These are phyloP conservation scores for Drosophila saltans DNA, from an alignment of 1,140 invertebrate genomes.

Conservation along the genomic window DNA sequence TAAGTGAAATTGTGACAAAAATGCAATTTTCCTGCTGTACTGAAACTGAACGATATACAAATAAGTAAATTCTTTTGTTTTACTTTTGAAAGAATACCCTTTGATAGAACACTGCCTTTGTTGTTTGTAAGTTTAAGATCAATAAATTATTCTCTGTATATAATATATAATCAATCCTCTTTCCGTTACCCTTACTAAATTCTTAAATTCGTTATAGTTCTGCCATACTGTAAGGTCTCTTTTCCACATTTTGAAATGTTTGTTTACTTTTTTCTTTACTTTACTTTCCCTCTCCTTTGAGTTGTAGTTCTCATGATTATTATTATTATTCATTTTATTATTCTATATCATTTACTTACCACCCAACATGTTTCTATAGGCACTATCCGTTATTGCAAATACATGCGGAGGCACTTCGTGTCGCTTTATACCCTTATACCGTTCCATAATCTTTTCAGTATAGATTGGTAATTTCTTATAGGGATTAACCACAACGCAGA, in stretches of 20 bases:
- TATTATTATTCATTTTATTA: not conserved
- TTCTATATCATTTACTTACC: constrained; percentile 86
- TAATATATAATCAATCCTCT: no score
- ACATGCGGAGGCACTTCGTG: constrained; percentile 99
- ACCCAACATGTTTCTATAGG: constrained; percentile 99
- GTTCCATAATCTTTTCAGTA: constrained; percentile 99
- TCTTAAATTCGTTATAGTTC: no score
- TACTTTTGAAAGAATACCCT: not conserved
- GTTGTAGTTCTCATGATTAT: no score
- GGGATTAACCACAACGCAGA: constrained; percentile 99
- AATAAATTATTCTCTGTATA: no score
- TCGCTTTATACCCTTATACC: constrained; percentile 99
- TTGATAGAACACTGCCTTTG: no score
- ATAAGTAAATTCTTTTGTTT: not conserved
- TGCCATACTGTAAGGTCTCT: no score
- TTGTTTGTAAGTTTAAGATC: no score
- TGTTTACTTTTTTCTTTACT: not conserved
- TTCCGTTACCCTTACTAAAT: no score
- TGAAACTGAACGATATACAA: no score
- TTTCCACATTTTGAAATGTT: not conserved
- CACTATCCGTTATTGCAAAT: constrained; percentile 99
- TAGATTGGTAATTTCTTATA: constrained; percentile 99
- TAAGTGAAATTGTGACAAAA: not conserved
- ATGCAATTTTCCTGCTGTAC: constrained; percentile 17
- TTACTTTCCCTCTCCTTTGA: not conserved